Percentiles rank a stretch among this genome's conserved stretches.
Evolutionary conservation across 2,797 vertebrate genomes (phyloP).

Genomic region (Perodicticus potto): DNA sequence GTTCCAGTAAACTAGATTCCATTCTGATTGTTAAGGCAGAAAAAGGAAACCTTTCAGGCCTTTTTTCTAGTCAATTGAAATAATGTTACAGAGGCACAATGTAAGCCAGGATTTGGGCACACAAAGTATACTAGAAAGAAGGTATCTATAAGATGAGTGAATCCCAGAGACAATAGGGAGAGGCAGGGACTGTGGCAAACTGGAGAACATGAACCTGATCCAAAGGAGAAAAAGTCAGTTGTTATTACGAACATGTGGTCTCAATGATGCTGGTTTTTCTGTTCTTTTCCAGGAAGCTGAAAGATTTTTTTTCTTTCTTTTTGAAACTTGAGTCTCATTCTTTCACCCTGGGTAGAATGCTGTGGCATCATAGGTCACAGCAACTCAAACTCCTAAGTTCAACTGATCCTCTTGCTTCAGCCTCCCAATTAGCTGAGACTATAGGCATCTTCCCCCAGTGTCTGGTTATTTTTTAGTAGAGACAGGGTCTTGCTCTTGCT

Average conservation of each 20-base stretch:
- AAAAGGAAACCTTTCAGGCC: background rate
- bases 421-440: no score
- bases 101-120: background rate
- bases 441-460: no score
- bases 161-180: background rate
- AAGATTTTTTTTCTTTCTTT: no score
- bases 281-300: background rate
- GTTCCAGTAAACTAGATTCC: background rate
- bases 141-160: background rate
- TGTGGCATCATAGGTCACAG: no score
- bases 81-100: background rate
- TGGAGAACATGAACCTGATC: background rate
- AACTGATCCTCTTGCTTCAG: no score
- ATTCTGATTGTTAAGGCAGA: background rate
- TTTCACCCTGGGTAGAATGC: no score
- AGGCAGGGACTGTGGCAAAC: background rate
- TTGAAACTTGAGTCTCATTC: no score
- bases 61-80: background rate
- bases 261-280: background rate
- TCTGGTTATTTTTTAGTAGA: no score
- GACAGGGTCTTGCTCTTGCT: no score
- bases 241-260: background rate
- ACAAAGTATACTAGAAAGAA: background rate
- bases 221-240: background rate
- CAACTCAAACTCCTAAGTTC: no score